Evolutionary conservation across 2,113 vertebrate genomes (phyloP), one percentile per base, ranked within the genome.

Genomic region (Datnioides undecimradiatus): DNA sequence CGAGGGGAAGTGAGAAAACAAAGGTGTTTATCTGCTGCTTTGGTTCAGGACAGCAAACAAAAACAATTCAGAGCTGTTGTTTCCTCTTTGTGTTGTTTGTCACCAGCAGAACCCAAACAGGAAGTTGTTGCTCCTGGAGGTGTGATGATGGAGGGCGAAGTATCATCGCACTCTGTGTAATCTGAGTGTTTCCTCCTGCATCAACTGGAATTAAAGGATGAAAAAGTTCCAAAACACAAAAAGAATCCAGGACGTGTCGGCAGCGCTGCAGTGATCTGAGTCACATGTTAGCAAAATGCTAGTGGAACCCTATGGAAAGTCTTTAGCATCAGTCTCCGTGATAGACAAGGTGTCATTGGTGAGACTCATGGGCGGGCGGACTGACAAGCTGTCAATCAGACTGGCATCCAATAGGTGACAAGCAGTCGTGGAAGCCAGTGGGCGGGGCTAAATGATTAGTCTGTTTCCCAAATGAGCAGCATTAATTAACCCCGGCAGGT

Each of bases 401-500:
- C 52, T 0, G 33, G 7, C 2, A 10, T 33, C 85, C 85, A 84
- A 71, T 67, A 13, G 33, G n/a, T 38, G 36, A 41, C 0, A 3
- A 64, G 60, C 1, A 45, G 33, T 33, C 17, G 25, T 10, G 12
- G 25, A 19, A 74, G 55, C 63, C 36, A 29, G 69, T 80, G 75
- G 87, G 76, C 31, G 80, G 78, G 70, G 46, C 64, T 66, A 17
- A 2, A 12, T 54, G 45, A 87, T 73, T 60, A 79, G 51, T 48
- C 8, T 11, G n/a, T 63, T 73, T 23, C 79, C 48, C 52, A 79
- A 79, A 87, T 58, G 60, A 70, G 38, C 19, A 9, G 36, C 48
- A 33, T 57, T 87, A 73, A 85, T 88, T 85, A 83, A 79, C 58
- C 69, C 21, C 0, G 21, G 27, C 83, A 86, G 90, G 87, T 88